Conservation (phyloP, 2,113 vertebrate species). For the Crocuta crocuta region DNA sequence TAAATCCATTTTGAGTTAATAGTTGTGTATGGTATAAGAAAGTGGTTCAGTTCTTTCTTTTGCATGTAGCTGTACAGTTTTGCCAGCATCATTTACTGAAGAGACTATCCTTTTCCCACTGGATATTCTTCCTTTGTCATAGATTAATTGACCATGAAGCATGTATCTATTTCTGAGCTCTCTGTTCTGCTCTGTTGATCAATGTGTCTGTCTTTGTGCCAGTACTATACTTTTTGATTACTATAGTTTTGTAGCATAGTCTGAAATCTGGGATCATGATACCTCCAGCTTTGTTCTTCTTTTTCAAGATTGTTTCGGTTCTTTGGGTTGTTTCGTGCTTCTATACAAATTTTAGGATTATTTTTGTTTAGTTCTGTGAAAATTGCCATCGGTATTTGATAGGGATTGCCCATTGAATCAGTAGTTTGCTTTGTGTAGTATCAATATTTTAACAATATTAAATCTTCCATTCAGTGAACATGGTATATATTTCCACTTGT, state of each 20-base stretch:
- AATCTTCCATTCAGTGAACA: background rate
- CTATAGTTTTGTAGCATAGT: background rate
- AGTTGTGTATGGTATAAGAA: background rate
- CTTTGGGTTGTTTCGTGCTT: background rate
- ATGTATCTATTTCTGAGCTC: background rate
- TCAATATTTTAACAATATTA: background rate
- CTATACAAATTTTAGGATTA: background rate
- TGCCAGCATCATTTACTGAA: background rate
- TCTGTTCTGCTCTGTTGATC: background rate
- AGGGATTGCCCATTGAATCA: background rate
- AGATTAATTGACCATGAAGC: background rate
- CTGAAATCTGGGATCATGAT: background rate
- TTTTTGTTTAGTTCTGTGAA: background rate
- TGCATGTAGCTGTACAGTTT: background rate
- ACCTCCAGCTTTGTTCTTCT: background rate
- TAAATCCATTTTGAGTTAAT: background rate
- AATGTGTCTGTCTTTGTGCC: background rate
- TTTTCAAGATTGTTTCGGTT: background rate
- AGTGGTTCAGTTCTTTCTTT: background rate
- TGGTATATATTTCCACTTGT: background rate
- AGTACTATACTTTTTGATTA: background rate
- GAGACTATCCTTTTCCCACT: background rate
- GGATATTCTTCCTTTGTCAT: background rate
- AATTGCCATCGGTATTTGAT: background rate
- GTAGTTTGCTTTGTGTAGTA: background rate